Evolutionary conservation across 2,113 vertebrate genomes (phyloP).

Genomic region (Elephas maximus): DNA sequence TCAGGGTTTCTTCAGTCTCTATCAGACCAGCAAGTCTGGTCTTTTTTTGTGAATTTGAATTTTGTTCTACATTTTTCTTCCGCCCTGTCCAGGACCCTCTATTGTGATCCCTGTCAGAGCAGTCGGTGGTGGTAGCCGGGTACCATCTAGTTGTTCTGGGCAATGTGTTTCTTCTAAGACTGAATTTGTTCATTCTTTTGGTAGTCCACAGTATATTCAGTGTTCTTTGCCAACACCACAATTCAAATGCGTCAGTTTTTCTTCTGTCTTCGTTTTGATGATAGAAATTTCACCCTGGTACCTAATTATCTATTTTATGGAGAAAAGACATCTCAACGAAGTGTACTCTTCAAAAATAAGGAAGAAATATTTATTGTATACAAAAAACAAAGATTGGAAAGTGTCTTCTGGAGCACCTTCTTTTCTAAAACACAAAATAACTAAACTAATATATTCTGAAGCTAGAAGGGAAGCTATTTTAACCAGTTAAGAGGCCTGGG

Average conservation of each 20-base stretch:
- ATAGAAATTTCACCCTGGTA: not conserved
- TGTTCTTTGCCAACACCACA: not conserved
- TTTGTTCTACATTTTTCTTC: too few species aligned
- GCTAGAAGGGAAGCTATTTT: not conserved
- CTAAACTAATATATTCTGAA: not conserved
- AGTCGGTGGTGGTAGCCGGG: too few species aligned
- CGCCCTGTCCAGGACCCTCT: too few species aligned
- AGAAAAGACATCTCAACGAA: not conserved
- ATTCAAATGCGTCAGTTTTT: not conserved
- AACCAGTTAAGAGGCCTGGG: not conserved
- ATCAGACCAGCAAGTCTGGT: too few species aligned
- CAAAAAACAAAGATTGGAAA: not conserved
- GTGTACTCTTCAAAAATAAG: constrained; percentile 45
- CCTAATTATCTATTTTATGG: constrained; percentile 17
- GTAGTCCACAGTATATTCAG: not conserved
- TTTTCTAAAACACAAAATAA: not conserved
- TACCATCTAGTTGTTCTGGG: too few species aligned
- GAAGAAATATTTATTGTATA: not conserved
- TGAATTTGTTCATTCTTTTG: not conserved
- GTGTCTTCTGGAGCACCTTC: not conserved
- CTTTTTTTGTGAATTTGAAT: too few species aligned
- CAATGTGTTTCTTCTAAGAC: not conserved
- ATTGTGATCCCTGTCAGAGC: too few species aligned
- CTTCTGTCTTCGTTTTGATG: not conserved
- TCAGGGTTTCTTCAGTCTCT: too few species aligned